Evolutionary conservation across 2,797 vertebrate species (phyloP).

Genomic region (Anguilla anguilla): DNA sequence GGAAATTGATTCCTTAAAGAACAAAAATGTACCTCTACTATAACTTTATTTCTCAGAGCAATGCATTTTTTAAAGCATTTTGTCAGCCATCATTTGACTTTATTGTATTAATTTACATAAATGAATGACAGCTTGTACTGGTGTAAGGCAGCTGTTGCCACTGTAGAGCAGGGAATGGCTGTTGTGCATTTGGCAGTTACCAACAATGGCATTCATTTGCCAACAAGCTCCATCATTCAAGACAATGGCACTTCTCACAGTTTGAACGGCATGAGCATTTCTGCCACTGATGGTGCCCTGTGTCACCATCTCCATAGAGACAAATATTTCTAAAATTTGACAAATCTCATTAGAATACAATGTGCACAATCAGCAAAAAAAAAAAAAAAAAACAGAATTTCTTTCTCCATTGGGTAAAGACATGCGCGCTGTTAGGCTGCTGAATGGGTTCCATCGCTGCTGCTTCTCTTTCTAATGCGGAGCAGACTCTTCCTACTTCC

Average conservation of each 20-base stretch:
- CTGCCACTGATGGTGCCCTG: neutral
- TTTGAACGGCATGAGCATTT: neutral
- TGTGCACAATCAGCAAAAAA: neutral
- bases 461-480: neutral
- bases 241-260: neutral
- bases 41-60: too few relatives aligned
- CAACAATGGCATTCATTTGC: neutral
- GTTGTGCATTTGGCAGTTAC: too few relatives aligned
- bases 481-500: neutral
- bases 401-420: neutral
- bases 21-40: too few relatives aligned
- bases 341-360: neutral
- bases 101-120: neutral
- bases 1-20: too few relatives aligned
- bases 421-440: neutral
- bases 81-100: neutral
- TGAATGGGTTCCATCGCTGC: neutral
- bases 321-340: neutral
- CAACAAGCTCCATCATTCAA: neutral
- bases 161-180: neutral
- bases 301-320: conserved; percentile 2
- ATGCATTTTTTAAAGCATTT: neutral
- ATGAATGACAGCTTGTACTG: neutral
- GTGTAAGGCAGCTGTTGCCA: neutral
- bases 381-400: neutral